Conservation (phyloP, 1,140 invertebrate genomes). For the Drosophila sproati region DNA sequence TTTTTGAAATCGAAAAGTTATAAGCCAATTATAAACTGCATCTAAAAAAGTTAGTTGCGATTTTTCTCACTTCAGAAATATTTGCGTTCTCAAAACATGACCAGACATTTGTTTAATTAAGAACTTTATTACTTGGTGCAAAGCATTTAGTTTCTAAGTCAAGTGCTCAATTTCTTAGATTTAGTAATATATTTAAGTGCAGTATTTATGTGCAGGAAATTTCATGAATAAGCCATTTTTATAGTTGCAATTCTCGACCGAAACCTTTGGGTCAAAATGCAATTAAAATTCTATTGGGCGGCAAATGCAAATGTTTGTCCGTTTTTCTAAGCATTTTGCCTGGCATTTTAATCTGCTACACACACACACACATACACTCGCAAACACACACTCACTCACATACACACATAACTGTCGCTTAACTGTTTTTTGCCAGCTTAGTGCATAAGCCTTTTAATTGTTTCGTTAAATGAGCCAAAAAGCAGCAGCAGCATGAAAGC, state of each 20-base stretch:
- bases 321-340: slow-evolving; percentile 15
- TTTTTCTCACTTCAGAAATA: no score
- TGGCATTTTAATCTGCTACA: slow-evolving; percentile 30
- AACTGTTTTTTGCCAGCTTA: slow-evolving; percentile 48
- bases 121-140: no score
- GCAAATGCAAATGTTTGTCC: slow-evolving; percentile 69
- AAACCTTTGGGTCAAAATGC: slow-evolving; percentile 63
- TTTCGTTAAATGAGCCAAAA: slow-evolving; percentile 74
- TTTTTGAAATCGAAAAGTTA: no score
- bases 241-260: slow-evolving; percentile 9
- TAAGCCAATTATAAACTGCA: no score
- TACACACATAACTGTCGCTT: slow-evolving; percentile 27
- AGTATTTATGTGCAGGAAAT: no score
- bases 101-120: no score
- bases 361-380: slow-evolving; percentile 5
- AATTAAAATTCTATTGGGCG: slow-evolving; percentile 82
- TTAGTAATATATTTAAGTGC: no score
- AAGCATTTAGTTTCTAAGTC: no score
- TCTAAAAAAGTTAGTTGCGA: no score
- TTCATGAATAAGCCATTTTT: slow-evolving; percentile 13
- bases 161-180: no score
- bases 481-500: slow-evolving; percentile 26
- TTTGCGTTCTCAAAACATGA: no score
- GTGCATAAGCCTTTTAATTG: slow-evolving; percentile 79
- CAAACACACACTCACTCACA: slow-evolving; percentile 24